These are phyloP conservation scores for Lytechinus variegatus DNA, from an alignment of 35 echinoderm and acorn worm species.

Conservation along the genomic window DNA sequence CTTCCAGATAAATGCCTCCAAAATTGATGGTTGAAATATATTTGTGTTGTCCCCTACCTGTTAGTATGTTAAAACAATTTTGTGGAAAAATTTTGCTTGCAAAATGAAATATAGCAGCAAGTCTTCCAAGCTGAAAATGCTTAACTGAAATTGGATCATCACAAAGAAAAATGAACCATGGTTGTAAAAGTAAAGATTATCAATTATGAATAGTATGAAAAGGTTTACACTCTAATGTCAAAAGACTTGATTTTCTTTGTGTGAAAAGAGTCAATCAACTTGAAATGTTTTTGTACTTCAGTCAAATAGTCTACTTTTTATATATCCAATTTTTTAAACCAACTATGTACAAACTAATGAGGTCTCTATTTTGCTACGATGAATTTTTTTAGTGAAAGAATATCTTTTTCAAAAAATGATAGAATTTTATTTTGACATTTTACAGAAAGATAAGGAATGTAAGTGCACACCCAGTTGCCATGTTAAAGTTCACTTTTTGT, in stretches of 20 bases:
- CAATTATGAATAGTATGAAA: not conserved
- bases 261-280: not conserved
- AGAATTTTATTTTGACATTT: conserved; percentile 32
- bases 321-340: conserved; percentile 9
- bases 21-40: not conserved
- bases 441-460: not conserved
- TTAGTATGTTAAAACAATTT: not conserved
- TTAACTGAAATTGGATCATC: not conserved
- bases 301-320: conserved; percentile 14
- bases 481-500: not conserved
- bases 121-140: not conserved
- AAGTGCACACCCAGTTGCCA: not conserved
- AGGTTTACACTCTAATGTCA: not conserved
- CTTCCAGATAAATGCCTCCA: not conserved
- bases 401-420: conserved; percentile 22
- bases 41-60: not conserved
- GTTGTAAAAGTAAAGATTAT: not conserved
- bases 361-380: conserved; percentile 32
- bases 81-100: not conserved
- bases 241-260: not conserved
- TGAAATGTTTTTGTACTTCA: conserved; percentile 5
- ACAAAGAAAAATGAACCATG: not conserved
- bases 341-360: not conserved
- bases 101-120: not conserved
- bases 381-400: conserved; percentile 27